These are phyloP conservation scores for Boloria selene DNA, from an alignment of 2,888 invertebrate genomes.

Conservation along the genomic window DNA sequence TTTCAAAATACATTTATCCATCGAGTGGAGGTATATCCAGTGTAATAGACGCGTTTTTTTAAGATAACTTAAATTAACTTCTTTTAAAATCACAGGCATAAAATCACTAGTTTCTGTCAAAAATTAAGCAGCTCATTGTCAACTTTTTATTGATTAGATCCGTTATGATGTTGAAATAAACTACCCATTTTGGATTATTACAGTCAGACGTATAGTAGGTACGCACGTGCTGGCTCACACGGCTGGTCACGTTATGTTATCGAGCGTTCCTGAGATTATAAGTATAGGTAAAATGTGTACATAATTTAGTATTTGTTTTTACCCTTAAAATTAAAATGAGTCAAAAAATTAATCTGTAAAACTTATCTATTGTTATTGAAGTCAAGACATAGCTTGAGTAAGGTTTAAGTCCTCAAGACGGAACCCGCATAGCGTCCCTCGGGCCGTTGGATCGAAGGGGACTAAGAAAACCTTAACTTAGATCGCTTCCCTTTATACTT, in stretches of 20 bases:
- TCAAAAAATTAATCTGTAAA: not conserved
- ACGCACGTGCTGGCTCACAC: conserved; percentile 36
- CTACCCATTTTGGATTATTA: conserved; percentile 48
- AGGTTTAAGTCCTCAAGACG: conserved; percentile 9
- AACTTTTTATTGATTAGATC: conserved; percentile 18
- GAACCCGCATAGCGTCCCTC: conserved; percentile 22
- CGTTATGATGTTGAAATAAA: conserved; percentile 39
- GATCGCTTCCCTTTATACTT: conserved; percentile 33
- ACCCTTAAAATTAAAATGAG: not conserved
- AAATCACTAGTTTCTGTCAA: not conserved
- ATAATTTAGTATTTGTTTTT: not conserved
- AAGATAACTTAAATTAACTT: too few species aligned
- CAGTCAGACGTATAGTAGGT: conserved; percentile 36
- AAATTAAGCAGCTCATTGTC: not conserved
- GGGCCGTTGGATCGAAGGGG: conserved; percentile 29
- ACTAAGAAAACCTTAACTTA: conserved; percentile 28
- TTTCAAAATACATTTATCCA: too few species aligned
- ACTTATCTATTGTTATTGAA: not conserved
- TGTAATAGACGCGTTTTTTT: too few species aligned
- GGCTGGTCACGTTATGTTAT: conserved; percentile 27
- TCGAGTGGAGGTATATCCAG: too few species aligned
- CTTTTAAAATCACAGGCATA: too few species aligned
- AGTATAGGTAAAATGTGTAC: not conserved
- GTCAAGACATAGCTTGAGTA: not conserved
- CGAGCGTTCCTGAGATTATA: not conserved